Base-by-base conservation (phyloP, 2,113 vertebrate species). In the Cichladusa arquata region DNA sequence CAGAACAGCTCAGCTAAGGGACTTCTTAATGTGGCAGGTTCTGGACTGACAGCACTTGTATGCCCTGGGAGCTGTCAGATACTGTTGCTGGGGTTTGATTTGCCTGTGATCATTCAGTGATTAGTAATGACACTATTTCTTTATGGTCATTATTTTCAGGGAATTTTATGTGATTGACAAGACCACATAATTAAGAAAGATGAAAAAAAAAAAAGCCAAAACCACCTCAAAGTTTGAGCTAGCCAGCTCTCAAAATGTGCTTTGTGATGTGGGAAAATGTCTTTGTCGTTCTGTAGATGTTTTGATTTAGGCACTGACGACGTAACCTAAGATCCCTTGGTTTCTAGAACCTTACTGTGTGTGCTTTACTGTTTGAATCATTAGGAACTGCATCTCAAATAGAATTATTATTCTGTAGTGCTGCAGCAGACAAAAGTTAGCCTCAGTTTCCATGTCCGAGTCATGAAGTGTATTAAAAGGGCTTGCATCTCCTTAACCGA, bases 61-160 rank as follows among this genome's bases (percentile, higher is more conserved):
- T 56, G 82, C 60, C 54, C 60, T 73, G 81, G 64, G 93, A 86
- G 54, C 24, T 88, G 81, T 90, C 88, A 78, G 15, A 86, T 44
- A 4, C 44, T 51, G 33, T 54, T 86, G 24, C 45, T 93, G 88
- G 31, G 44, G 26, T 81, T 93, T 12, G 11, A 22, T 73, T 90
- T 86, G 76, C 38, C 73, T 88, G 72, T 66, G 64, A 84, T 88
- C 64, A 14, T 45, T 82, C 88, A 45, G 1, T 50, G 60, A 81
- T 90, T 72, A 79, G 66, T 64, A 92, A 60, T 10, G 54, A 91
- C 57, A 48, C 50, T 51, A 0, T 53, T 77, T 85, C 60, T 82
- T 86, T 51, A 40, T 62, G 47, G 61, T 73, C 92, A 54, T 95
- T 93, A 92, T 94, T 95, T 94, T 65, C 58, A 82, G 57, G 61